Percentiles rank a stretch among this genome's conserved stretches.
phyloP scores from a whole-genome alignment of 2,888 invertebrate species.

The Orthonychiurus folsomi region DNA sequence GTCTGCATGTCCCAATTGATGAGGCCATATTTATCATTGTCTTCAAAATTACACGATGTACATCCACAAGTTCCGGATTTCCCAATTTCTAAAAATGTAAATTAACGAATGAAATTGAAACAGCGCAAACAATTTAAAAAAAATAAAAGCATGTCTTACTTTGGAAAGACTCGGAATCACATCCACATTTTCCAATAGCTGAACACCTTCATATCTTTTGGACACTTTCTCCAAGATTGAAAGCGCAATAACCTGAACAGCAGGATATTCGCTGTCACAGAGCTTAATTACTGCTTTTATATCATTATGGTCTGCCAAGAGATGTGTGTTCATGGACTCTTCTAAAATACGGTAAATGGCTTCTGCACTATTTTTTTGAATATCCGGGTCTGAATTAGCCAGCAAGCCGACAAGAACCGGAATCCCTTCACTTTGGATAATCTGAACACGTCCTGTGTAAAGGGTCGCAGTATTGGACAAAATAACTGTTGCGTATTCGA shows the following conservation, averaged over 20 bases:
- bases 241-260: constrained; percentile 29
- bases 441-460: constrained; percentile 32
- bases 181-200: no score
- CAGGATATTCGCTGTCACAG: constrained; percentile 26
- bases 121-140: no score
- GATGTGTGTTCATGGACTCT: constrained; percentile 30
- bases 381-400: constrained; percentile 28
- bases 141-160: no score
- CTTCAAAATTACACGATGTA: constrained; percentile 28
- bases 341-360: constrained; percentile 31
- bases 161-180: no score
- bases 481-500: constrained; percentile 28
- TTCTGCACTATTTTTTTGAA: constrained; percentile 30
- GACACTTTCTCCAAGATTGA: constrained; percentile 28
- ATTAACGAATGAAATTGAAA: no score
- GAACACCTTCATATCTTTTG: constrained; percentile 16
- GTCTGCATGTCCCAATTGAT: constrained; percentile 9
- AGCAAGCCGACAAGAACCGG: constrained; percentile 18
- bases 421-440: constrained; percentile 28
- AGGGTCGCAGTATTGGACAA: constrained; percentile 26
- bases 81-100: constrained; percentile 27
- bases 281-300: constrained; percentile 21
- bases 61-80: constrained; percentile 26
- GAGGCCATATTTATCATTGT: constrained; percentile 22
- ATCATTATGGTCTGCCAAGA: constrained; percentile 16